Percentiles rank a stretch among this genome's conserved stretches.
Conservation (phyloP, 2,888 invertebrate species). For the Drosophila dives region DNA sequence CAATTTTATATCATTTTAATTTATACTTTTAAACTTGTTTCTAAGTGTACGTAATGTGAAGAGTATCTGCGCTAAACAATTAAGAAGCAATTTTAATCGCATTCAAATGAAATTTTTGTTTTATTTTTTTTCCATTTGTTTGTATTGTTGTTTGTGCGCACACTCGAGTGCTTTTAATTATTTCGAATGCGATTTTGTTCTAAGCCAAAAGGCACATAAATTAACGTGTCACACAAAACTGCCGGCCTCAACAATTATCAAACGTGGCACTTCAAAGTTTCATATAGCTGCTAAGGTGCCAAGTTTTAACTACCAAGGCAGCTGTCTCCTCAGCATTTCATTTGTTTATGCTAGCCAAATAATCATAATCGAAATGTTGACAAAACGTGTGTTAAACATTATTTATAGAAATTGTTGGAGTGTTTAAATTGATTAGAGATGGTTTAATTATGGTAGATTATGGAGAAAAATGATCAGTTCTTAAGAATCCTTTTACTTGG, state of each 20-base stretch:
- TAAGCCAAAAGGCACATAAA: conserved; percentile 68
- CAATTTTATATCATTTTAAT: not conserved
- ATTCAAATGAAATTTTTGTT: conserved; percentile 24
- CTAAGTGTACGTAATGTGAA: conserved; percentile 29
- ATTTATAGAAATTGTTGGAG: not conserved
- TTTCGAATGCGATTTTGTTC: conserved; percentile 64
- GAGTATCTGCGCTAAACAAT: conserved; percentile 46
- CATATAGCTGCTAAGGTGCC: conserved; percentile 32
- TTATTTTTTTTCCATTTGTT: conserved; percentile 20
- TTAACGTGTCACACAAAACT: conserved; percentile 63
- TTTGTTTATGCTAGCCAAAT: not conserved
- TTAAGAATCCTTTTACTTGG: no score
- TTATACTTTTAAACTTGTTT: not conserved
- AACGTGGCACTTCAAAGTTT: conserved; percentile 43
- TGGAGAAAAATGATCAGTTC: no score
- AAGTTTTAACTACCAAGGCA: conserved; percentile 31
- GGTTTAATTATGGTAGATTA: not conserved
- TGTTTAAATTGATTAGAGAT: not conserved
- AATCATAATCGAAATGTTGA: not conserved
- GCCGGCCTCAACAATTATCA: conserved; percentile 26
- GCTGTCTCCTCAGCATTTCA: conserved; percentile 1
- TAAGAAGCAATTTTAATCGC: conserved; percentile 64
- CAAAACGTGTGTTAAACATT: not conserved
- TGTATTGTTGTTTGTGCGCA: conserved; percentile 55
- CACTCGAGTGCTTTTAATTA: conserved; percentile 70